Percentiles rank a stretch among this genome's conserved stretches.
Conservation (phyloP, 2,797 vertebrate species). For the Pangasius krempfi region DNA sequence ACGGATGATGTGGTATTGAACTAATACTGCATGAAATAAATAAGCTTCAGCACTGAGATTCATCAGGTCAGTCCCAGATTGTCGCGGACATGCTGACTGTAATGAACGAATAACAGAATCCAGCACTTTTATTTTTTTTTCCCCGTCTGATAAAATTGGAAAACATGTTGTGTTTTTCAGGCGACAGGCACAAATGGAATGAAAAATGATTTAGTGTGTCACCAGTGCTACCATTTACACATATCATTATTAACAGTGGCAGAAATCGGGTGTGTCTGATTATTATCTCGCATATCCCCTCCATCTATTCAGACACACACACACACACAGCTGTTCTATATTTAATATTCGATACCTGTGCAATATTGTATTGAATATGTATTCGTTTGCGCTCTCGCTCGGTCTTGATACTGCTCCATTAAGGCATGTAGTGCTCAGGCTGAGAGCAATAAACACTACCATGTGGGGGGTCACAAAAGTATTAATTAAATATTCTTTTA, state of each 20-base stretch:
- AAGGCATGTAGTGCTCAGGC: neutral
- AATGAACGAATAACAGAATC: neutral
- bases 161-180: neutral
- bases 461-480: neutral
- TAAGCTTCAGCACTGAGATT: neutral
- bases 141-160: too few species aligned
- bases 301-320: neutral
- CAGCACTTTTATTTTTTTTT: neutral
- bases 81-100: neutral
- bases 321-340: neutral
- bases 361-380: neutral
- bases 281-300: neutral
- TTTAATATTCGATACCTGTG: neutral
- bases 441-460: neutral
- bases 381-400: neutral
- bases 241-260: conserved; percentile 8
- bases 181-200: neutral
- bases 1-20: neutral
- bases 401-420: neutral
- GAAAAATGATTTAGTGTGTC: conserved; percentile 7
- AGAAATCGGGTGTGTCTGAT: neutral
- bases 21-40: neutral
- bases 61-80: neutral
- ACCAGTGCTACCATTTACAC: neutral
- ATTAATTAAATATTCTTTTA: neutral